Evolutionary conservation across 2,113 vertebrate genomes (phyloP), one percentile per base, ranked within the genome.

Genomic region (Ondatra zibethicus): DNA sequence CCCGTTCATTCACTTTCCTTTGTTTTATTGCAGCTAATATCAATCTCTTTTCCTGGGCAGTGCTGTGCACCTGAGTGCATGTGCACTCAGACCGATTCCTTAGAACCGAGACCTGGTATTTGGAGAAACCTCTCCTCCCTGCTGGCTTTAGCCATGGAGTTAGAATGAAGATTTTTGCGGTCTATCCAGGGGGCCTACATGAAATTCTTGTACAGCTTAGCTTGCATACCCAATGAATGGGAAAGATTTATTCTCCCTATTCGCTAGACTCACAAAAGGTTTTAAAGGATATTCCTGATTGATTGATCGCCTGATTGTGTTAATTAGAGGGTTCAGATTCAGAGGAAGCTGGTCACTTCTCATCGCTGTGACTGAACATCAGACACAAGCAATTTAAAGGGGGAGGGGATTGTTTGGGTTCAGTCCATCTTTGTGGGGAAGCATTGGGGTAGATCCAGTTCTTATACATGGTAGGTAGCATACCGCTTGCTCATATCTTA

Each of bases 271-370:
- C 29, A 68, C 17, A 63, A 47, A 63, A 86, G 77, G 47, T 45
- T 86, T 89, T 42, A 68, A 95, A 89, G 45, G 63, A 87, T 91
- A 45, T 86, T 91, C 55, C 84, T 96, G 89, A 92, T 91, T 66
- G 92, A 88, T n/a, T 77, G 81, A 31, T 81, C 16, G 10, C 36
- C 50, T 73, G 13, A 84, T 91, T 61, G 52, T 76, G 42, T 92
- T 61, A 78, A 95, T 92, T 92, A 39, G 27, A 14, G 36, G 10
- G n/a, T 19, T 50, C 16, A 31, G n/a, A 3, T 72, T 66, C 12
- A 65, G 23, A 76, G 63, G 66, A n/a, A 61, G 29, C 25, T 52
- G 7, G 50, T 58, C 39, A 42, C 87, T 58, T 55, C 70, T 75
- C 36, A 42, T 42, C 11, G 4, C 50, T 31, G 9, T 61, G 50